These are phyloP conservation scores for Papilio gigon DNA, from an alignment of 2,888 invertebrate species.

Conservation along the genomic window DNA sequence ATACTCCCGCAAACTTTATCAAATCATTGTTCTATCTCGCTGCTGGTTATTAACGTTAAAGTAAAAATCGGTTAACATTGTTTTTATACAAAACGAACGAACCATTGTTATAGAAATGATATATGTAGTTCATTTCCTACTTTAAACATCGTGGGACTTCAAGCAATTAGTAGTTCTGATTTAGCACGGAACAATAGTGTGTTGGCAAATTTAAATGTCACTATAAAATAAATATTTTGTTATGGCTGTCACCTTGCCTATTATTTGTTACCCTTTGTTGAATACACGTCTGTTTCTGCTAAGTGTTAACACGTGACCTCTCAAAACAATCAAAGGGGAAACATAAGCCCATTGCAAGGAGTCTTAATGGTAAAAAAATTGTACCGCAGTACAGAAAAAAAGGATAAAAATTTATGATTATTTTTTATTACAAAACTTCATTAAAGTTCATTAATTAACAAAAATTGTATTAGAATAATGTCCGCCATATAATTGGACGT, in stretches of 20 bases:
- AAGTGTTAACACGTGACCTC: conserved; percentile 26
- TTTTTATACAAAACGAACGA: too few species aligned
- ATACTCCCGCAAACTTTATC: too few species aligned
- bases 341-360: background rate
- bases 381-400: too few species aligned
- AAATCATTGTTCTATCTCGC: too few species aligned
- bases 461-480: too few species aligned
- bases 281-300: conserved; percentile 10
- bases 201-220: conserved; percentile 5
- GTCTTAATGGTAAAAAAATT: background rate
- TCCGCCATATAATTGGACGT: too few species aligned
- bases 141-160: conserved; percentile 3
- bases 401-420: too few species aligned
- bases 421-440: background rate
- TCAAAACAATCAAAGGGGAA: conserved; percentile 24
- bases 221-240: background rate
- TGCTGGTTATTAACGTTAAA: too few species aligned
- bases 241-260: conserved; percentile 6
- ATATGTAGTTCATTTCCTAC: too few species aligned
- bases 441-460: too few species aligned
- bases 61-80: too few species aligned
- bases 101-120: too few species aligned
- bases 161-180: background rate
- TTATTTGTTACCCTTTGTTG: conserved; percentile 17
- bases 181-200: background rate